phyloP scores from a whole-genome alignment of 2,797 vertebrate species.

The Spinus pinus region DNA sequence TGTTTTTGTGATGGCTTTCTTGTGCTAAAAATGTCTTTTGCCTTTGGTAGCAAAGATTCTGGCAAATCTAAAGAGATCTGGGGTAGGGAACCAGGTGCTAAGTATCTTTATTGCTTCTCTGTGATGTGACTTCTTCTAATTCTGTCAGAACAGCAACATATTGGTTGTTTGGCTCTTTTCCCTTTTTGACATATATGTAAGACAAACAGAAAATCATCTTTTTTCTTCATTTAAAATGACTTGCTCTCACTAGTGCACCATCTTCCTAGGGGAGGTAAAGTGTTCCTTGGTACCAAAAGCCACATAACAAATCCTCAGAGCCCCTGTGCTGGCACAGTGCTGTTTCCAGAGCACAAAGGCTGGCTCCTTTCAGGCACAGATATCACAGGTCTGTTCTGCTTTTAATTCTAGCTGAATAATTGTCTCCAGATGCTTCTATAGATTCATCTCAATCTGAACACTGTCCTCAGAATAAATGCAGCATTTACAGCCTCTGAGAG shows the following conservation, averaged over 20 bases:
- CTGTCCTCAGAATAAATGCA: background rate
- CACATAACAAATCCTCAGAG: background rate
- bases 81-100: background rate
- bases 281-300: background rate
- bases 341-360: background rate
- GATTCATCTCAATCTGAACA: background rate
- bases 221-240: background rate
- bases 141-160: background rate
- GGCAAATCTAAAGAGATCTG: background rate
- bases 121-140: background rate
- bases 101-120: background rate
- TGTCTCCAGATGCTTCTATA: slow-evolving; percentile 24
- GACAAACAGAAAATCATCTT: background rate
- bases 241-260: background rate
- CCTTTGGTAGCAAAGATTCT: background rate
- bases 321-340: background rate
- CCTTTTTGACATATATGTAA: background rate
- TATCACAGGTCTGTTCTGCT: background rate
- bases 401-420: slow-evolving; percentile 15
- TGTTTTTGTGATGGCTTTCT: background rate
- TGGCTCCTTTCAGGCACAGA: background rate
- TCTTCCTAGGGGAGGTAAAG: background rate
- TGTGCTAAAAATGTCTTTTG: background rate
- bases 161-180: background rate
- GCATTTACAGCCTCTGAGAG: background rate